These are phyloP conservation scores for Carlito syrichta DNA, from an alignment of 2,113 vertebrate genomes.

Conservation along the genomic window DNA sequence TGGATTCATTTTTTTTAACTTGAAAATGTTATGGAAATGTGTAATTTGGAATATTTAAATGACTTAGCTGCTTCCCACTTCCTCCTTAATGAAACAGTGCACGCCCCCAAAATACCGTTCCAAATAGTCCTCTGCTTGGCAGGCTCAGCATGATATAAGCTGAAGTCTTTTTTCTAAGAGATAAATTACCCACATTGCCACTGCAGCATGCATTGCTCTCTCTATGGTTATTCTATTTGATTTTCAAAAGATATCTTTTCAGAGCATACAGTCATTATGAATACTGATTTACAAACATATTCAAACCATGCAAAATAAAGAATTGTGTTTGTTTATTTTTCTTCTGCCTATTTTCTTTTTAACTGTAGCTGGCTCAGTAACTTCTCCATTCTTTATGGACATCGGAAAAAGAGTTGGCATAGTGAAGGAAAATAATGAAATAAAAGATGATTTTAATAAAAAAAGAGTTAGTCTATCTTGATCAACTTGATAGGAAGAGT, in stretches of 20 bases:
- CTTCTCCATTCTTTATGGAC: neutral
- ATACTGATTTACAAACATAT: slow-evolving; percentile 8
- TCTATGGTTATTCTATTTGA: slow-evolving; percentile 49
- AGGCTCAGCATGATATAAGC: slow-evolving; percentile 51
- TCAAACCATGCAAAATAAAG: slow-evolving; percentile 15
- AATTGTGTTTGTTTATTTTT: slow-evolving; percentile 3
- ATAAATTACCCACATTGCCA: slow-evolving; percentile 46
- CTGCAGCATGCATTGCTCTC: neutral
- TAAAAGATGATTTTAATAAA: neutral
- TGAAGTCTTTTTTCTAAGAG: slow-evolving; percentile 46
- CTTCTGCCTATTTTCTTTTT: neutral
- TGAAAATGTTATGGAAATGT: slow-evolving; percentile 50
- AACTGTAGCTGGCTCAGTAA: neutral
- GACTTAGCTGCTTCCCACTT: slow-evolving; percentile 22
- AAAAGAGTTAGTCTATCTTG: neutral
- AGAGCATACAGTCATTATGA: slow-evolving; percentile 41
- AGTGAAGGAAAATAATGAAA: neutral
- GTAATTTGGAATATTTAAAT: slow-evolving; percentile 67
- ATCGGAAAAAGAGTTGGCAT: neutral
- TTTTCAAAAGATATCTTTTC: slow-evolving; percentile 53
- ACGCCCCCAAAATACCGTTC: slow-evolving; percentile 38
- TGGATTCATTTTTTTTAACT: slow-evolving; percentile 28
- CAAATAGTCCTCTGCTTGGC: slow-evolving; percentile 12
- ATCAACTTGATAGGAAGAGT: neutral
- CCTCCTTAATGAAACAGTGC: slow-evolving; percentile 46